phyloP scores from a whole-genome alignment of 2,113 vertebrate species.

The Odocoileus hemionus region DNA sequence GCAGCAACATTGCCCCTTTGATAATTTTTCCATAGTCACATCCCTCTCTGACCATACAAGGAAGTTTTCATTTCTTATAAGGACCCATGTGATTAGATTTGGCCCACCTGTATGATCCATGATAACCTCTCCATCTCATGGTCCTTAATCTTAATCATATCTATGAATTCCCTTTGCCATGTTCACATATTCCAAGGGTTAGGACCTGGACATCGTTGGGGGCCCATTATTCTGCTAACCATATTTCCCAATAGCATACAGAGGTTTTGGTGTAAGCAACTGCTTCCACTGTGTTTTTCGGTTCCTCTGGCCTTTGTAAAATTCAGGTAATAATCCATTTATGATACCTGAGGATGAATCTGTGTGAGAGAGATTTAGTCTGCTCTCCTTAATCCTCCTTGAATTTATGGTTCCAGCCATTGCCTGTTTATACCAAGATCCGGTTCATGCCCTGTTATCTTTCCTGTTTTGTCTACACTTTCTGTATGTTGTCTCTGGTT shows the following conservation, averaged over 20 bases:
- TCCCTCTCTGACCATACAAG: background rate
- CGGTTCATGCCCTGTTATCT: background rate
- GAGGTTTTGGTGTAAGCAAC: background rate
- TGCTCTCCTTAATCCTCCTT: background rate
- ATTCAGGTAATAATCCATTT: background rate
- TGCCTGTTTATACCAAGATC: background rate
- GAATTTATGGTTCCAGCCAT: background rate
- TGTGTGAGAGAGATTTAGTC: background rate
- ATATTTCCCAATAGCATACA: background rate
- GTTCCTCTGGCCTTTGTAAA: background rate
- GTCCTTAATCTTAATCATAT: background rate
- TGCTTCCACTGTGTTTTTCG: background rate
- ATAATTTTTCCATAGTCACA: background rate
- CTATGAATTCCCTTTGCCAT: background rate
- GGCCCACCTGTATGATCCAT: background rate
- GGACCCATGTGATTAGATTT: background rate
- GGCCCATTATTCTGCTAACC: background rate
- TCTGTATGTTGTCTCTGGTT: background rate
- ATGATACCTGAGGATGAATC: background rate
- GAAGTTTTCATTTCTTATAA: background rate
- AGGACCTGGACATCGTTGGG: background rate
- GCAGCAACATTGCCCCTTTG: background rate
- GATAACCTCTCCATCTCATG: background rate
- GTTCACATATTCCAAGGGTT: background rate
- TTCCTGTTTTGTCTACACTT: background rate